phyloP scores from a whole-genome alignment of 2,797 vertebrate genomes.

The Echeneis naucrates region DNA sequence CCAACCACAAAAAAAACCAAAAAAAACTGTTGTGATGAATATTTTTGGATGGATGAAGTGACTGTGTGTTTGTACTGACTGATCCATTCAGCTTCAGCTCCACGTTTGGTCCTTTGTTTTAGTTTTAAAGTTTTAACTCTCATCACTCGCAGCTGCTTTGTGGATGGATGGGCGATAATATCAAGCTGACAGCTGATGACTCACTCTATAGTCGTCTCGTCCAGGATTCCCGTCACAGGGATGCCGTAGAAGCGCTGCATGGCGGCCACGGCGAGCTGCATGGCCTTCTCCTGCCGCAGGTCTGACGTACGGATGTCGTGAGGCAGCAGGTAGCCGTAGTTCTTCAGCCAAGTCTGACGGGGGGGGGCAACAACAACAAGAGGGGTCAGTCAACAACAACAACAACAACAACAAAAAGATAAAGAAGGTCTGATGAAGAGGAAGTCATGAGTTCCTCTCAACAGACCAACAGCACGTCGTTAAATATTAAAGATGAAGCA shows the following conservation, averaged over 20 bases:
- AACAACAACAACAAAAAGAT: too few relatives aligned
- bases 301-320: slow-evolving; percentile 88
- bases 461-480: neutral
- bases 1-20: neutral
- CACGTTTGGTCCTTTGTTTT: too few relatives aligned
- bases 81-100: neutral
- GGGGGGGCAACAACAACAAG: neutral
- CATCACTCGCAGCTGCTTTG: too few relatives aligned
- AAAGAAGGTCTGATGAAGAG: too few relatives aligned
- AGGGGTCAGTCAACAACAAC: neutral
- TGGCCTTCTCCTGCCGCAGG: slow-evolving; percentile 90
- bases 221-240: slow-evolving; percentile 91
- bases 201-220: slow-evolving; percentile 92
- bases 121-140: too few relatives aligned
- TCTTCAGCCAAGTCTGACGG: slow-evolving; percentile 93
- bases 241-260: slow-evolving; percentile 96
- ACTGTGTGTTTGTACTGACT: neutral
- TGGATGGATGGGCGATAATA: too few relatives aligned
- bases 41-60: neutral
- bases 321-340: slow-evolving; percentile 92
- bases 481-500: neutral
- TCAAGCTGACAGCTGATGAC: slow-evolving; percentile 45
- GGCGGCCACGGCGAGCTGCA: slow-evolving; percentile 91
- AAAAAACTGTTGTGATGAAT: neutral
- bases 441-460: neutral